phyloP scores from a whole-genome alignment of 2,888 invertebrate species.

The Pseudeuparius sepicola region DNA sequence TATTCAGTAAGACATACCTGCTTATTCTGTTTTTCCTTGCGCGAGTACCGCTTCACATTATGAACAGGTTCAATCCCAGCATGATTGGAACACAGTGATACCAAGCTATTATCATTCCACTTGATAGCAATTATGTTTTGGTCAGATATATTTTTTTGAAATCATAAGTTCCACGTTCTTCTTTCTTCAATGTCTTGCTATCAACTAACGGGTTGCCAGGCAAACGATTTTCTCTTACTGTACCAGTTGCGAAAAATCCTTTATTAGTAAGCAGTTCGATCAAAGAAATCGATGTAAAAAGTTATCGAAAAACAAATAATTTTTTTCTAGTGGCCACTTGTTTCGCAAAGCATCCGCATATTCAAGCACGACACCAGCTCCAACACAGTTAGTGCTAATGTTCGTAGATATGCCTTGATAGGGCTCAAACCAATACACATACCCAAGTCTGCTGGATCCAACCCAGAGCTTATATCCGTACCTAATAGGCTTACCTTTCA shows the following conservation, averaged over 20 bases:
- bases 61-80: background rate
- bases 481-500: slow-evolving; percentile 24
- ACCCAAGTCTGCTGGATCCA: slow-evolving; percentile 23
- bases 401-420: slow-evolving; percentile 22
- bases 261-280: slow-evolving; percentile 12
- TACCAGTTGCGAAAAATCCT: slow-evolving; percentile 15
- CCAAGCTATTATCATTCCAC: slow-evolving; percentile 24
- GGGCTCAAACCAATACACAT: slow-evolving; percentile 25
- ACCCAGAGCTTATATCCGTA: slow-evolving; percentile 26
- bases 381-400: slow-evolving; percentile 13
- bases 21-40: slow-evolving; percentile 9
- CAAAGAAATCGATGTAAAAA: slow-evolving; percentile 18
- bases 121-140: slow-evolving; percentile 10
- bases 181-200: slow-evolving; percentile 15
- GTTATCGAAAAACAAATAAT: slow-evolving; percentile 17
- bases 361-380: slow-evolving; percentile 17
- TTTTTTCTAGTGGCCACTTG: slow-evolving; percentile 8
- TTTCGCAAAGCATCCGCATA: slow-evolving; percentile 15
- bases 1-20: slow-evolving; percentile 1
- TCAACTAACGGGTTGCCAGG: slow-evolving; percentile 5
- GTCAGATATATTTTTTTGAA: slow-evolving; percentile 8
- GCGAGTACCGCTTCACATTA: slow-evolving; percentile 16
- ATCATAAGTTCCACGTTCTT: slow-evolving; percentile 16
- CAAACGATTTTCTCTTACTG: slow-evolving; percentile 17
- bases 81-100: slow-evolving; percentile 17